phyloP scores from a whole-genome alignment of 1,140 invertebrate genomes.

The Macrobrachium rosenbergii region DNA sequence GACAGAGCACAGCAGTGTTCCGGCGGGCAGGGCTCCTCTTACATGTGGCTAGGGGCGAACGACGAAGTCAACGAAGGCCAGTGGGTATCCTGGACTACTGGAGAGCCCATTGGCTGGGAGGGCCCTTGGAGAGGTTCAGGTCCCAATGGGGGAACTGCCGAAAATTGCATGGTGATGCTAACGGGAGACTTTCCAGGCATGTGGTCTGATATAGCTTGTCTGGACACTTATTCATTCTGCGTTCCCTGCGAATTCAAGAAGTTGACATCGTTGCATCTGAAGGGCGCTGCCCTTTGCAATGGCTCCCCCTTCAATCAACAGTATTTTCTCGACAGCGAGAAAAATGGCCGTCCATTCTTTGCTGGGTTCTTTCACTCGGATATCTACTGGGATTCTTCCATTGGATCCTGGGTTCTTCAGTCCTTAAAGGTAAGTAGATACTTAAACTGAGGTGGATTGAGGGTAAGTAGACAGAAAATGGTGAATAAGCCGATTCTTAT shows the following conservation, averaged over 20 bases:
- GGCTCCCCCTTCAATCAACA: constrained; percentile 39
- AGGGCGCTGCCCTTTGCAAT: constrained; percentile 32
- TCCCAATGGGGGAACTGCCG: constrained; percentile 43
- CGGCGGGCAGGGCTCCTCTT: constrained; percentile 14
- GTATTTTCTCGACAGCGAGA: constrained; percentile 22
- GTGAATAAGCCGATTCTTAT: too few relatives aligned
- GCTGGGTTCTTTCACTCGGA: constrained; percentile 45
- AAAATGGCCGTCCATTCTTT: constrained; percentile 25
- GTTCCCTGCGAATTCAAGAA: constrained; percentile 37
- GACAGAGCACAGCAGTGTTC: constrained; percentile 11
- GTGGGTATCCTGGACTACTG: constrained; percentile 24
- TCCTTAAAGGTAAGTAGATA: constrained; percentile 43
- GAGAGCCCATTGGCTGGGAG: constrained; percentile 19
- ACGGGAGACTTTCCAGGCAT: constrained; percentile 25
- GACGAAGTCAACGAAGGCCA: constrained; percentile 11
- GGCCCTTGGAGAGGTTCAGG: constrained; percentile 43
- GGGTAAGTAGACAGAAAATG: too few relatives aligned
- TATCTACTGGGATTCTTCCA: constrained; percentile 28
- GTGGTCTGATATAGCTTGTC: constrained; percentile 54
- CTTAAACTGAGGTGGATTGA: background rate
- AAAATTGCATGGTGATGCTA: constrained; percentile 54
- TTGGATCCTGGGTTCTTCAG: constrained; percentile 35
- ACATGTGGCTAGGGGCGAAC: constrained; percentile 47
- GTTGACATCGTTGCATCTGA: constrained; percentile 21
- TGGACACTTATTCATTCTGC: constrained; percentile 49